phyloP scores from a whole-genome alignment of 2,113 vertebrate species.

The Archocentrus centrarchus region DNA sequence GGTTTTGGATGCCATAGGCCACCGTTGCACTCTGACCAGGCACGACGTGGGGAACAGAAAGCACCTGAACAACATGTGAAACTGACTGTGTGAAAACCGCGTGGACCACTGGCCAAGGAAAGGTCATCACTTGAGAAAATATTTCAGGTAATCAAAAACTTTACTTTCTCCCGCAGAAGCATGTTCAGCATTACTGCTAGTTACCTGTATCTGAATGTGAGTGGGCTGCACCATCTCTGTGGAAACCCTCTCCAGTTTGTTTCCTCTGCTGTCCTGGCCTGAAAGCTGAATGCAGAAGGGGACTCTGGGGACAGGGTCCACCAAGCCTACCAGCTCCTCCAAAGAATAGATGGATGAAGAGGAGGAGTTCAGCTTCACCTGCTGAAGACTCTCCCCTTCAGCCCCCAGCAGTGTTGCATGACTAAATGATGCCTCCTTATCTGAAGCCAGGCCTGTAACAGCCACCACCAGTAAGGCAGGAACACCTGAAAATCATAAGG shows the following conservation, averaged over 20 bases:
- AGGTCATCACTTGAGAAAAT: background rate
- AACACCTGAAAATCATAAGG: conserved; percentile 57
- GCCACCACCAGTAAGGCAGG: conserved; percentile 78
- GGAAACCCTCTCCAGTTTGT: conserved; percentile 78
- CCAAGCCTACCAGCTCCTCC: conserved; percentile 75
- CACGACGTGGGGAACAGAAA: conserved; percentile 49
- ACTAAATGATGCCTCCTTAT: conserved; percentile 71
- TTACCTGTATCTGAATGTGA: conserved; percentile 79
- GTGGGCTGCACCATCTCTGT: conserved; percentile 79
- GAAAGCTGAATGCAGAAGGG: conserved; percentile 77
- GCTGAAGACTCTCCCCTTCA: conserved; percentile 70
- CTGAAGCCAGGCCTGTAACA: conserved; percentile 70
- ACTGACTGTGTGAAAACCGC: background rate
- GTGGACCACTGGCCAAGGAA: background rate
- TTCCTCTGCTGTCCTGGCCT: conserved; percentile 72
- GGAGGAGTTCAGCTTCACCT: conserved; percentile 74
- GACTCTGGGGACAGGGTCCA: conserved; percentile 72
- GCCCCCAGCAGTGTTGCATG: conserved; percentile 75
- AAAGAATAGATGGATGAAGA: conserved; percentile 29
- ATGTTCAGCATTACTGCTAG: background rate
- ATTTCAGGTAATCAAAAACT: background rate
- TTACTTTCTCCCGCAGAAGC: background rate
- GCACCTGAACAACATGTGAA: conserved; percentile 58
- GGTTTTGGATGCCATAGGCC: conserved; percentile 78
- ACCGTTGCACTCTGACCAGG: conserved; percentile 68